Base-by-base conservation (phyloP, 1,140 invertebrate species). In the Ostrea edulis region DNA sequence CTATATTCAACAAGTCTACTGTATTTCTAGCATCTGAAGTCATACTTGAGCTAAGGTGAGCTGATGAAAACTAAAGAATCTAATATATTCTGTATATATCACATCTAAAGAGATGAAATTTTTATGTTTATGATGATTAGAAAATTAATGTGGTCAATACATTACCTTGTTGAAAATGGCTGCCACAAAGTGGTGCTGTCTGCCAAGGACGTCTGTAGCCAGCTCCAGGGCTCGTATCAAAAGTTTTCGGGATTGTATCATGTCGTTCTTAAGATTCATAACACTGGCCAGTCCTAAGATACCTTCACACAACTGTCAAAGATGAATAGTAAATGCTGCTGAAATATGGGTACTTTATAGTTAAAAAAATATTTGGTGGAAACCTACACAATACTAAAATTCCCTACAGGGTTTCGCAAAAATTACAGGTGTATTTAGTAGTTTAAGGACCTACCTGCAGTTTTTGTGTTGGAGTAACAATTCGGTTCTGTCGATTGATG, bases 111-210 rank as follows among this genome's bases (percentile, higher is more conserved):
- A 44, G 35, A 44, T 44, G 35, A 44, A 44, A 44, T 44, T 44
- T 44, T 44, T 5, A 44, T 44, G 35, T 44, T 44, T 44, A 44
- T 44, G 35, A 44, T 44, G 5, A 44, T 44, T 44, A 44, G 35
- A 44, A 44, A 44, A 44, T 44, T 5, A n/a, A n/a, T 44, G 35
- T 44, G 35, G 35, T 2, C 35, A 44, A 2, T 44, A 44, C 35
- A 44, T 20, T 89, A 93, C 92, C 89, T 88, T 91, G 11, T 90
- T 91, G 29, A 91, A 90, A 25, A 92, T 93, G 12, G 91, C 88
- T n/a, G 91, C 90, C 12, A 92, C 91, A 89, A 89, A 93, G 65
- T 92, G 89, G 71, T 93, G 92, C 86, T 86, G 87, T 29, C 29
- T 87, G 17, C 92, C 92, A 0, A 93, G 84, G 5, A 93, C 90